Evolutionary conservation across 2,113 vertebrate genomes (phyloP).

Genomic region (Aptenodytes forsteri): DNA sequence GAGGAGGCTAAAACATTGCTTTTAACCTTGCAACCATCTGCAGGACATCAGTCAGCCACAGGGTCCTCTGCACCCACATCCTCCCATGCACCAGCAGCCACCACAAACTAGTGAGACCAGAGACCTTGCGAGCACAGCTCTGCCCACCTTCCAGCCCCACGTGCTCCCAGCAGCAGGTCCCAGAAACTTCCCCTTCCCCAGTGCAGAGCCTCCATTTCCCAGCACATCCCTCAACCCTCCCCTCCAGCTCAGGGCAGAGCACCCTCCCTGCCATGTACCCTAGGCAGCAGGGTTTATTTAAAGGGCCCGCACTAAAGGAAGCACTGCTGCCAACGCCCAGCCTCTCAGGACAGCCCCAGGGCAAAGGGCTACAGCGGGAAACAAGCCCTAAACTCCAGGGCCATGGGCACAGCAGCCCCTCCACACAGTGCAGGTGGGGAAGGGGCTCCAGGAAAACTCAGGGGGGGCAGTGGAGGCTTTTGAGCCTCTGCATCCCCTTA

Average conservation of each 20-base stretch:
- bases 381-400: background rate
- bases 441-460: background rate
- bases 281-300: background rate
- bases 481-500: background rate
- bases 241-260: background rate
- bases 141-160: background rate
- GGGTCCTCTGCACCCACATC: background rate
- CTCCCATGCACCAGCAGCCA: background rate
- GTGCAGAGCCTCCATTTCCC: background rate
- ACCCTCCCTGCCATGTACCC: background rate
- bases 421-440: background rate
- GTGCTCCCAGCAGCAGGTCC: background rate
- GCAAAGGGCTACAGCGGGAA: background rate
- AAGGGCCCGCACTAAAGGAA: background rate
- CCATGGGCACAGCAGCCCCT: background rate
- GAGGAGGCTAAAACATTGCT: background rate
- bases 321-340: background rate
- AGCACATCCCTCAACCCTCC: background rate
- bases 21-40: background rate
- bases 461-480: background rate
- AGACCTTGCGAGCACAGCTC: background rate
- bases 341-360: background rate
- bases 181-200: background rate
- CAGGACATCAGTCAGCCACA: background rate
- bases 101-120: background rate